These are phyloP conservation scores for Phacellophora camtschatica DNA, from an alignment of 30 jellyfish, hydroid and myxozoan species.

Conservation along the genomic window DNA sequence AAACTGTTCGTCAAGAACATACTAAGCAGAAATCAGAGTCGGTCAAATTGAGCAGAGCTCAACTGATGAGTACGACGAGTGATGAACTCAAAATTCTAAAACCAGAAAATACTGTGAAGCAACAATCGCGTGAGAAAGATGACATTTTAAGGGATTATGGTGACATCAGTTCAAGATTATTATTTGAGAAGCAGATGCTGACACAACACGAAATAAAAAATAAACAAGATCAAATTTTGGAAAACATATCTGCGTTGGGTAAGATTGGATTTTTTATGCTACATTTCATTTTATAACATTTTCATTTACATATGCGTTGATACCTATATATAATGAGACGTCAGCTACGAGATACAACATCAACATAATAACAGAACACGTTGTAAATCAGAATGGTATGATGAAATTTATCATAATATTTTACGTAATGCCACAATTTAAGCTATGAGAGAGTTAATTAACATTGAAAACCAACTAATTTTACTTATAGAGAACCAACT, in stretches of 20 bases:
- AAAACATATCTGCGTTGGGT: constrained; percentile 27
- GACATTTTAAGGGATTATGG: neutral
- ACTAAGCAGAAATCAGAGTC: neutral
- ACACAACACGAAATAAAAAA: constrained; percentile 22
- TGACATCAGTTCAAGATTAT: neutral
- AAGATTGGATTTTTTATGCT: neutral
- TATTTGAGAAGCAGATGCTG: neutral
- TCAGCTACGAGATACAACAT: too few relatives aligned
- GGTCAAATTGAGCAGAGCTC: neutral
- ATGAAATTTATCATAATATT: too few relatives aligned
- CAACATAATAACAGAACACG: too few relatives aligned
- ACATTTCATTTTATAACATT: neutral
- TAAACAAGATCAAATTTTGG: constrained; percentile 28
- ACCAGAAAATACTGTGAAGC: neutral
- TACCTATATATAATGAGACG: too few relatives aligned
- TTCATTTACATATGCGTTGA: too few relatives aligned
- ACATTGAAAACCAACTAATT: too few relatives aligned
- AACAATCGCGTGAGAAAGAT: neutral
- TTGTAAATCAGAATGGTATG: too few relatives aligned
- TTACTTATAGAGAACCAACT: constrained; percentile 43
- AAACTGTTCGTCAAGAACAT: neutral
- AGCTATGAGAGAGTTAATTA: too few relatives aligned
- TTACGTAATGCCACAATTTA: too few relatives aligned
- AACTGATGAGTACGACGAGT: neutral
- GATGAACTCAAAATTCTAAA: constrained; percentile 15